phyloP scores from a whole-genome alignment of 92 coral and sea anemone genomes.

The Paramuricea clavata region DNA sequence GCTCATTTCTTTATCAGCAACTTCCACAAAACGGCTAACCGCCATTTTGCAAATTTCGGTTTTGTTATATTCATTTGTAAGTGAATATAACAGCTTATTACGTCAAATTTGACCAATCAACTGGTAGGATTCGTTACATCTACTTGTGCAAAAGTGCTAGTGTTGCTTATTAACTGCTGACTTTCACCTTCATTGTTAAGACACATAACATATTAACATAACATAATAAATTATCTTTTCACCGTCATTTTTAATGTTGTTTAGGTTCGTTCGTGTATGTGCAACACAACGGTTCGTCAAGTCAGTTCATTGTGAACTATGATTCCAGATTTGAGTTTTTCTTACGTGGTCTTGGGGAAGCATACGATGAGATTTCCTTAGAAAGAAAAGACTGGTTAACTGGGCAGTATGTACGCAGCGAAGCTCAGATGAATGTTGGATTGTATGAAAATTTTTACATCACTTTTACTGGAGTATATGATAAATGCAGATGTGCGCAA shows the following conservation, averaged over 20 bases:
- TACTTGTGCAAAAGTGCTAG: no score
- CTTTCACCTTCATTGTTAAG: not conserved
- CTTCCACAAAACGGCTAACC: no score
- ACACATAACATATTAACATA: not conserved
- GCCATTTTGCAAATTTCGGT: no score
- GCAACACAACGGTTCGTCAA: not conserved
- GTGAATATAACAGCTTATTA: no score
- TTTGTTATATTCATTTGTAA: no score
- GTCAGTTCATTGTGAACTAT: not conserved
- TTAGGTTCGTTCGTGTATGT: not conserved
- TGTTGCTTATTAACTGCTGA: no score
- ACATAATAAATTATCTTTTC: no score
- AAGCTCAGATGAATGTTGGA: not conserved
- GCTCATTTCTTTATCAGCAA: no score
- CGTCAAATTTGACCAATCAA: no score
- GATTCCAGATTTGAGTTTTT: not conserved
- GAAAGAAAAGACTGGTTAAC: slow-evolving; percentile 11
- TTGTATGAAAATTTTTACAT: not conserved
- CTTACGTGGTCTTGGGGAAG: slow-evolving; percentile 2
- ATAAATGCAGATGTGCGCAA: not conserved
- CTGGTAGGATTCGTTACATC: no score
- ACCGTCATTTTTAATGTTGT: not conserved
- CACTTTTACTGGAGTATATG: not conserved
- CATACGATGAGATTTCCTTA: not conserved
- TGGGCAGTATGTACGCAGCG: not conserved